Percentiles rank a stretch among this genome's conserved stretches.
These are phyloP conservation scores for Rhopilema esculentum DNA, from an alignment of 30 jellyfish, hydroid and myxozoan species.

Conservation along the genomic window DNA sequence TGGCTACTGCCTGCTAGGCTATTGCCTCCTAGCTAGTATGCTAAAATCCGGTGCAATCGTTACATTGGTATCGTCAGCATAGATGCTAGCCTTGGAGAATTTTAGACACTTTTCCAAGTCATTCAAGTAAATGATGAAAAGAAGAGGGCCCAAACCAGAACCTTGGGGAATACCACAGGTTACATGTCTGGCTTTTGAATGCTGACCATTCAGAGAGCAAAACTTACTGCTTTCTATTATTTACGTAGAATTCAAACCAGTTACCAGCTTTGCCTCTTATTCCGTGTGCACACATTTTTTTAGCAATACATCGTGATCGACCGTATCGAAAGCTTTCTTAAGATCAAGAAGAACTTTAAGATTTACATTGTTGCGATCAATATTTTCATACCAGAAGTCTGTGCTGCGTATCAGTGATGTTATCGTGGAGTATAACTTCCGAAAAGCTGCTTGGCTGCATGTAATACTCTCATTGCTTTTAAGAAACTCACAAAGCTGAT, in stretches of 20 bases:
- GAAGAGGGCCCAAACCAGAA: slow-evolving; percentile 62
- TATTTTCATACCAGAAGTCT: slow-evolving; percentile 29
- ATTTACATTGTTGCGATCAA: slow-evolving; percentile 29
- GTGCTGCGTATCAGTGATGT: slow-evolving; percentile 56
- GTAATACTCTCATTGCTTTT: slow-evolving; percentile 19
- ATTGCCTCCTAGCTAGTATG: too few species aligned
- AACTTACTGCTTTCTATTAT: slow-evolving; percentile 35
- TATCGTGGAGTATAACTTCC: slow-evolving; percentile 40
- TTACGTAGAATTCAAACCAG: slow-evolving; percentile 48
- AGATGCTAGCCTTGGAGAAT: slow-evolving; percentile 54
- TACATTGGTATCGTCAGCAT: slow-evolving; percentile 50
- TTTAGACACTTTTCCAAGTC: slow-evolving; percentile 48
- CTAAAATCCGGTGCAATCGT: slow-evolving; percentile 39
- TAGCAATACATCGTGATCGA: slow-evolving; percentile 25
- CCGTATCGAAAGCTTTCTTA: slow-evolving; percentile 53
- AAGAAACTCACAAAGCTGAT: slow-evolving; percentile 55
- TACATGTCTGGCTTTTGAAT: slow-evolving; percentile 42
- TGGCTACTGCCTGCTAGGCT: too few species aligned
- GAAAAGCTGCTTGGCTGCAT: slow-evolving; percentile 55
- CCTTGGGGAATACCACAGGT: slow-evolving; percentile 70
- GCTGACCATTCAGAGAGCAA: slow-evolving; percentile 52
- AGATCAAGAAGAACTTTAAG: slow-evolving; percentile 41
- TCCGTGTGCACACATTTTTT: slow-evolving; percentile 33
- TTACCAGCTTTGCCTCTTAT: slow-evolving; percentile 26
- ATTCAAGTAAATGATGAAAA: slow-evolving; percentile 48